Conservation (phyloP, 1,140 invertebrate species). For the Caenorhabditis briggsae region DNA sequence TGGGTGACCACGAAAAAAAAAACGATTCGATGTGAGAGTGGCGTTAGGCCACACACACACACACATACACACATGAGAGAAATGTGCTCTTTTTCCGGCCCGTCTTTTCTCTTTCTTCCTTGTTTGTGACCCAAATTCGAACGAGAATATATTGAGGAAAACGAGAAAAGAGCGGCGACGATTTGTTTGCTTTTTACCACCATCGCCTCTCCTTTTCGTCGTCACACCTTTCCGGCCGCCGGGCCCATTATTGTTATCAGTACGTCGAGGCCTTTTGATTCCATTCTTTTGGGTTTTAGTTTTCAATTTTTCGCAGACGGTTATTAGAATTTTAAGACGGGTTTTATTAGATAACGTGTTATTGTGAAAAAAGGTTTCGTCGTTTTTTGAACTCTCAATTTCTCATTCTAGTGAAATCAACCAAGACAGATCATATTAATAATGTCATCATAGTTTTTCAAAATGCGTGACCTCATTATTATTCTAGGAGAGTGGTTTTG, state of each 20-base stretch:
- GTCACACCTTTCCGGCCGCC: neutral
- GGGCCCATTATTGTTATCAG: neutral
- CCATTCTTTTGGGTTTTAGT: neutral
- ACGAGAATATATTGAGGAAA: constrained; percentile 20
- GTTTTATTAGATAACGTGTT: too few relatives aligned
- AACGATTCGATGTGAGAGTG: neutral
- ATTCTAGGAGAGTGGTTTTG: too few relatives aligned
- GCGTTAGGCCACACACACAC: constrained; percentile 8
- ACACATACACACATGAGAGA: neutral
- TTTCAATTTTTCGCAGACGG: neutral
- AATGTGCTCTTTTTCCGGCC: neutral
- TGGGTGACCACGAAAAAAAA: neutral
- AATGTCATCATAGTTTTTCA: too few relatives aligned
- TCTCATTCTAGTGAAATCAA: too few relatives aligned
- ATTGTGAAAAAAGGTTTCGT: too few relatives aligned
- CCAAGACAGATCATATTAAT: too few relatives aligned
- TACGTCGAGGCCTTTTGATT: neutral
- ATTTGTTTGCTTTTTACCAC: constrained; percentile 53
- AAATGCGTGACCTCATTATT: too few relatives aligned
- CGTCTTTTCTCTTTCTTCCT: constrained; percentile 15
- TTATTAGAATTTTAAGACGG: too few relatives aligned
- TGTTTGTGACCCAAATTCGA: constrained; percentile 48
- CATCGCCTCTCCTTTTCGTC: neutral
- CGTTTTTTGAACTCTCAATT: too few relatives aligned
- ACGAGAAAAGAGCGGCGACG: neutral